Evolutionary conservation across 1,140 invertebrate genomes (phyloP), one percentile per base, ranked within the genome.

Genomic region (Leptinotarsa lineolata): DNA sequence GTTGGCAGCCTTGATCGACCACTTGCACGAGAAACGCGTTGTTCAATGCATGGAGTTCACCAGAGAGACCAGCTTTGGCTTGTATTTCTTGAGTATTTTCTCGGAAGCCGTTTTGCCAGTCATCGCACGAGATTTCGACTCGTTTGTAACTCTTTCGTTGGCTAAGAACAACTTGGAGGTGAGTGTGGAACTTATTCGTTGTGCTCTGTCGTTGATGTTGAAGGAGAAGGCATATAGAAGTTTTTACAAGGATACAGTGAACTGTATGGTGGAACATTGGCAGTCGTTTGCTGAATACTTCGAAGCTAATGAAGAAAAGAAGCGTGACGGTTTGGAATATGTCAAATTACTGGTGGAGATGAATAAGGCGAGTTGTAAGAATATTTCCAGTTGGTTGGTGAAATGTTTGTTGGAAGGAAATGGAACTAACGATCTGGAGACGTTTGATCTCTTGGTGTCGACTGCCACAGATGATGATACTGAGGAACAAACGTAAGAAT

Each of bases 31-130:
- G 44, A 20, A 59, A 4, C 24, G 67, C 45, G 15, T 21, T 46
- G 70, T 80, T 69, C 71, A 73, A 54, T 68, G 64, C 64, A 45
- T 66, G 68, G 73, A 80, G 22, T 46, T 60, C 6, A 59, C 30
- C 4, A 64, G 61, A 21, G 30, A 72, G 20, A 65, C 70, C 0
- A 15, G 21, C 12, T 76, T 79, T 60, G 77, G 78, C 3, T 16
- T 67, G 13, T 79, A 77, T 73, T 66, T 81, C 3, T 18, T 78
- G 13, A 69, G 45, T 20, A 74, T 65, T 48, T 79, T 78, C 58
- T 66, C 46, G 11, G 74, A 78, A 46, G 39, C 59, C 12, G 44
- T 79, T 24, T 70, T 78, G 0, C 70, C 70, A 22, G 18, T 48
- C 45, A 20, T 80, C 15, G 8, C 74, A 22, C 46, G 73, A 22